phyloP scores from a whole-genome alignment of 2,888 invertebrate genomes.

The Campoplex capitator region DNA sequence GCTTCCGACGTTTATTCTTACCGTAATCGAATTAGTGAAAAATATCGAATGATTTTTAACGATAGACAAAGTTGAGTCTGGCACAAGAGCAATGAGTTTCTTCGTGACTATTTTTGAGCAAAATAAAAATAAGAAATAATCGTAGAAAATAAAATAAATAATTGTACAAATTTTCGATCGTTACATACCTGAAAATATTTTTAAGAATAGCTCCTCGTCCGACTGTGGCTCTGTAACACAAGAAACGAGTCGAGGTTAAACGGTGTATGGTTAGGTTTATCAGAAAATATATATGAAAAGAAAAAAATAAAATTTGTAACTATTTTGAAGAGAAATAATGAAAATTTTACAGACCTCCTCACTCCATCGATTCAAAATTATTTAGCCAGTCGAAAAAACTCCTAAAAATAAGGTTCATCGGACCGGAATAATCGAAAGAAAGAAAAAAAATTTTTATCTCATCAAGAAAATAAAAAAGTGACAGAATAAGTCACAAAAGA shows the following conservation, averaged over 20 bases:
- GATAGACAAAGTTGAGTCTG: no score
- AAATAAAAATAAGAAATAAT: not conserved
- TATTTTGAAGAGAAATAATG: not conserved
- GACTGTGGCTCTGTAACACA: conserved; percentile 22
- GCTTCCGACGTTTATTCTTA: no score
- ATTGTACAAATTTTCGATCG: not conserved
- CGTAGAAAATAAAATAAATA: not conserved
- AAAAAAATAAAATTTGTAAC: no score
- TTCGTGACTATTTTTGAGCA: not conserved
- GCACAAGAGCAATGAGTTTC: not conserved
- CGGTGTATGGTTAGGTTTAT: no score
- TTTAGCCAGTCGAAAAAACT: no score
- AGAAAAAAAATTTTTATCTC: not conserved
- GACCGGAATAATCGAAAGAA: not conserved
- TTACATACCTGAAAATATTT: conserved; percentile 30
- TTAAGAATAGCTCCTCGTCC: not conserved
- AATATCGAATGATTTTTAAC: no score
- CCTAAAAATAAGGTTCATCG: no score
- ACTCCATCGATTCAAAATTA: not conserved
- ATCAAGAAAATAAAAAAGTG: not conserved
- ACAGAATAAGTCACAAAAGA: not conserved
- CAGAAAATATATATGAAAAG: no score
- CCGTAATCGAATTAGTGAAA: no score
- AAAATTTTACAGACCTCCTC: not conserved
- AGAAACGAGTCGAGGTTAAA: not conserved